These are phyloP conservation scores for Lasioglossum leucozonium DNA, from an alignment of 2,888 invertebrate species.

Conservation along the genomic window DNA sequence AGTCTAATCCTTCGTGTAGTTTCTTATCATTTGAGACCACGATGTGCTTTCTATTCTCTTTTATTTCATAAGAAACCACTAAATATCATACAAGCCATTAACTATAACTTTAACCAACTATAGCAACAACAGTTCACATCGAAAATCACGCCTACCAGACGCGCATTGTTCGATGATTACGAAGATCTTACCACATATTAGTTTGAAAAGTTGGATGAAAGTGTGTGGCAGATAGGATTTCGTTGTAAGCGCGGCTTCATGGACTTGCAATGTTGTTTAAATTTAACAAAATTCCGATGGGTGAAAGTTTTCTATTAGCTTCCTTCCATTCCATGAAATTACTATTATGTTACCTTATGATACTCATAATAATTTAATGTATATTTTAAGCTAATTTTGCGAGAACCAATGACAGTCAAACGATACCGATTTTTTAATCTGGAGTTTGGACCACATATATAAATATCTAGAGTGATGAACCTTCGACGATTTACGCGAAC, in stretches of 20 bases:
- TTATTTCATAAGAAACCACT: constrained; percentile 16
- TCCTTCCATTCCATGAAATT: background rate
- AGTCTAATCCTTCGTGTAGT: constrained; percentile 37
- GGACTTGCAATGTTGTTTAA: background rate
- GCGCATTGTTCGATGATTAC: background rate
- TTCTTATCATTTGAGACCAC: constrained; percentile 27
- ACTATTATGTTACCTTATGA: background rate
- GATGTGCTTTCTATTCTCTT: constrained; percentile 3
- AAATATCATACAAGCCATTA: constrained; percentile 30
- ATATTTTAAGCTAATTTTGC: background rate
- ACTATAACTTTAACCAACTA: constrained; percentile 34
- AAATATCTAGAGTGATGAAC: too few species aligned
- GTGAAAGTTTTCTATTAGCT: background rate
- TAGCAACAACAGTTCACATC: constrained; percentile 37
- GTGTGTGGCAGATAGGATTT: background rate
- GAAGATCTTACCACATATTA: background rate
- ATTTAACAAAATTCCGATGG: background rate
- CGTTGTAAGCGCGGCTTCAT: constrained; percentile 1
- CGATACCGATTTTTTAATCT: background rate
- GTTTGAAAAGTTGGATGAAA: background rate
- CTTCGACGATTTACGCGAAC: too few species aligned
- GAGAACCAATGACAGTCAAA: background rate
- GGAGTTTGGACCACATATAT: background rate
- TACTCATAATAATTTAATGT: background rate
- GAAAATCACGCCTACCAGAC: constrained; percentile 45